A percentile compares a stretch with the other conserved stretches of the same genome.
phyloP scores from a whole-genome alignment of 2,797 vertebrate species.

The Columba guinea region DNA sequence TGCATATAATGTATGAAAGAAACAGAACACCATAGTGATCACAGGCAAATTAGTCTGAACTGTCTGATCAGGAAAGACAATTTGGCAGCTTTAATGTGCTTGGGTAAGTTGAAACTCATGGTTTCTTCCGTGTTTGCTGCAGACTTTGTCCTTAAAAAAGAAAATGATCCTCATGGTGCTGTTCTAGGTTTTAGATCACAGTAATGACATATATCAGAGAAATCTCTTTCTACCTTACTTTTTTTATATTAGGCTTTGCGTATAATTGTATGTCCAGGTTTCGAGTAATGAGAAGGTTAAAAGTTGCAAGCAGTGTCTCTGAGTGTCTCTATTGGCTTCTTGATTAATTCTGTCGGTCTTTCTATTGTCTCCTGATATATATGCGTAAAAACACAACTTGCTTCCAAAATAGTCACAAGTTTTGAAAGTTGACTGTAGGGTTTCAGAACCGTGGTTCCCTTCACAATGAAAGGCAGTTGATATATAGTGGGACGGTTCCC shows the following conservation, averaged over 20 bases:
- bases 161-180: not conserved
- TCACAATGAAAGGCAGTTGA: not conserved
- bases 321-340: not conserved
- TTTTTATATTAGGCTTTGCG: not conserved
- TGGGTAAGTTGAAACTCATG: not conserved
- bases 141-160: not conserved
- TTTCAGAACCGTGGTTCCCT: not conserved
- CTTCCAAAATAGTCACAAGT: not conserved
- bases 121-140: not conserved
- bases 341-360: not conserved
- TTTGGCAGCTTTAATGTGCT: not conserved
- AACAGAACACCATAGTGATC: not conserved
- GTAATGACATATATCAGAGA: not conserved
- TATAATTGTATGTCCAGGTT: not conserved
- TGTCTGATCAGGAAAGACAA: not conserved
- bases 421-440: not conserved
- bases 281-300: not conserved
- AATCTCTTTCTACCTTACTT: not conserved
- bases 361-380: not conserved
- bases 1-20: not conserved
- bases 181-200: not conserved
- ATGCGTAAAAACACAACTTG: not conserved
- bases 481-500: not conserved
- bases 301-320: not conserved
- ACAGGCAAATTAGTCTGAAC: not conserved